Base-by-base conservation (phyloP, 2,797 vertebrate genomes). In the Myoxocephalus aenaeus region DNA sequence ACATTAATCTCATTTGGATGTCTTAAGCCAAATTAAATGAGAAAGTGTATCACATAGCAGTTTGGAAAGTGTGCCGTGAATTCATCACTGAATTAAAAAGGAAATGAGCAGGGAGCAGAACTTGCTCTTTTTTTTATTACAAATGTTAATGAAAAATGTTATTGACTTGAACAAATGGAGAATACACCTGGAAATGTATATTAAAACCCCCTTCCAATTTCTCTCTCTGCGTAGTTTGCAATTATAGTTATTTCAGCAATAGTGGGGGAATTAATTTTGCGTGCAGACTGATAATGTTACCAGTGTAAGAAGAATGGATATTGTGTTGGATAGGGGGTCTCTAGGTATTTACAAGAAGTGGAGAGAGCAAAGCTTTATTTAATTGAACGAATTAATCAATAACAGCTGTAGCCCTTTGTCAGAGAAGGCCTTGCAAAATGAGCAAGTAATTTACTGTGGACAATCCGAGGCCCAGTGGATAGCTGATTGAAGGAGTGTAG, bases 151-250 rank as follows among this genome's bases (percentile, higher is more conserved):
- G 95, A 95, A 95, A 95, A 94, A 95, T 95, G 91, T 95, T 96
- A 96, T 96, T 96, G 94, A 95, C 94, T 95, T 93, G 94, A 94
- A 95, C 93, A 93, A 96, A 96, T 95, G 94, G 92, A 94, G 92
- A 95, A 94, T 94, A 93, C 94, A 95, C 94, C 94, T 95, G 92
- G 92, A 95, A 95, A 95, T 95, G 91, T 94, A 93, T 98, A 97
- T 97, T 97, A 97, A 97, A 97, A 96, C 87, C 90, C 90, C 90
- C 88, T 94, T 95, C 92, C 92, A 94, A 95, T 95, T 94, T 94
- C 93, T 93, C 92, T 93, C 92, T 91, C 90, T 90, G 80, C 88
- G 94, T 93, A 92, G 93, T 92, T 95, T 94, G 95, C 95, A 96
- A 95, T 96, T 96, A 96, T 95, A 95, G 93, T 96, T 95, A 96